These are phyloP conservation scores for Ganaspis brasiliensis DNA, from an alignment of 2,888 invertebrate species.

Conservation along the genomic window DNA sequence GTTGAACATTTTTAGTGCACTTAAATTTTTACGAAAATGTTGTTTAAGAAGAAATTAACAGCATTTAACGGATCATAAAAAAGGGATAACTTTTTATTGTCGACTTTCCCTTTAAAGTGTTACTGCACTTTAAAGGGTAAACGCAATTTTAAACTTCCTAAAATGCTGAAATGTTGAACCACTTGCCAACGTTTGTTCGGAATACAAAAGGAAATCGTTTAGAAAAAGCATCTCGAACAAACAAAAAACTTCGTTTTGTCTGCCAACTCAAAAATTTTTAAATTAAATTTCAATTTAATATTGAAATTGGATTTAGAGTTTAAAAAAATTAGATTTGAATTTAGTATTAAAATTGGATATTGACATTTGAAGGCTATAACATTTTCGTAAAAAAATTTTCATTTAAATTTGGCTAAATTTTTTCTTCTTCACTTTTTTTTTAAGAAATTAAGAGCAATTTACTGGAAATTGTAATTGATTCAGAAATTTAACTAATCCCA, in stretches of 20 bases:
- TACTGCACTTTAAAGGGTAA: not conserved
- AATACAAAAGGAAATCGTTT: not conserved
- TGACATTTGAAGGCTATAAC: no score
- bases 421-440: no score
- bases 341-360: no score
- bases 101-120: slow-evolving; percentile 8
- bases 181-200: not conserved
- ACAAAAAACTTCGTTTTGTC: not conserved
- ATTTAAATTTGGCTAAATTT: no score
- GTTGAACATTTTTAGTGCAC: not conserved
- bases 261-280: no score
- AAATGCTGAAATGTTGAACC: slow-evolving; percentile 9
- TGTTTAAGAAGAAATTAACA: slow-evolving; percentile 15
- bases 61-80: slow-evolving; percentile 1
- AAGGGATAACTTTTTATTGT: slow-evolving; percentile 12
- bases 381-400: no score
- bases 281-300: no score
- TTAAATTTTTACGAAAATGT: not conserved
- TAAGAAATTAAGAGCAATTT: no score
- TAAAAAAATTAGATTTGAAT: no score
- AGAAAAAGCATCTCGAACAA: not conserved
- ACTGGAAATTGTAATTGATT: no score
- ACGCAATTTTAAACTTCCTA: slow-evolving; percentile 14
- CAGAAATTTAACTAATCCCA: no score
- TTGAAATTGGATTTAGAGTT: no score